Evolutionary conservation across 2,797 vertebrate genomes (phyloP).

Genomic region (Myotis myotis): DNA sequence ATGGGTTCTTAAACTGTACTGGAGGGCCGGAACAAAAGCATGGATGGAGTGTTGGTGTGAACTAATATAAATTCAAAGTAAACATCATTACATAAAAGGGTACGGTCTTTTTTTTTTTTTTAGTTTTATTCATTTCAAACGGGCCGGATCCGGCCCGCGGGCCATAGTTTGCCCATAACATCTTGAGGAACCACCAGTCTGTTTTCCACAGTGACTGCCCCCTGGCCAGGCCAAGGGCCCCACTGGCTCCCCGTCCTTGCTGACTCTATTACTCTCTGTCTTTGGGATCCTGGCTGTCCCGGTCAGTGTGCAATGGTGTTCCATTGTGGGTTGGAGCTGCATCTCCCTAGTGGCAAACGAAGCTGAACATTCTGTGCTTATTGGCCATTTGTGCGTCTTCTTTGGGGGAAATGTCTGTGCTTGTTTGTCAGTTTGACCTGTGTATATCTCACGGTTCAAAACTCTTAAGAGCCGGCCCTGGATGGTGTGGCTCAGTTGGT

Average conservation of each 20-base stretch:
- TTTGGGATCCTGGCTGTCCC: not conserved
- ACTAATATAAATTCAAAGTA: too few species aligned
- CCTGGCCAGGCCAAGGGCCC: not conserved
- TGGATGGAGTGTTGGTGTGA: too few species aligned
- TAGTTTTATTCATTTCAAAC: too few species aligned
- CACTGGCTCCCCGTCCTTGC: accelerated
- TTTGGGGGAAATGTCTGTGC: not conserved
- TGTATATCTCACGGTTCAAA: accelerated
- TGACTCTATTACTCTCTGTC: accelerated
- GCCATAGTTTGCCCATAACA: too few species aligned
- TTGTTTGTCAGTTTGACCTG: not conserved
- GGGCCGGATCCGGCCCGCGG: too few species aligned
- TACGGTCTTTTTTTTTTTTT: too few species aligned
- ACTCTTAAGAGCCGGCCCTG: not conserved
- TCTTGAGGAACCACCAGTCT: not conserved
- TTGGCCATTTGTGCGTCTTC: not conserved
- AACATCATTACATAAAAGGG: too few species aligned
- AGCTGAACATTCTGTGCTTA: not conserved
- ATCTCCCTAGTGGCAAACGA: not conserved
- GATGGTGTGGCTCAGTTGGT: not conserved
- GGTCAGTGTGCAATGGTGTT: accelerated
- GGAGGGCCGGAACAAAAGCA: too few species aligned
- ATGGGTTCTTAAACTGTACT: too few species aligned
- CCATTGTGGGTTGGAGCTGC: not conserved
- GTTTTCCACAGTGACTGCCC: not conserved